Base-by-base conservation (phyloP, 1,140 invertebrate genomes). In the Drosophila setifemur region DNA sequence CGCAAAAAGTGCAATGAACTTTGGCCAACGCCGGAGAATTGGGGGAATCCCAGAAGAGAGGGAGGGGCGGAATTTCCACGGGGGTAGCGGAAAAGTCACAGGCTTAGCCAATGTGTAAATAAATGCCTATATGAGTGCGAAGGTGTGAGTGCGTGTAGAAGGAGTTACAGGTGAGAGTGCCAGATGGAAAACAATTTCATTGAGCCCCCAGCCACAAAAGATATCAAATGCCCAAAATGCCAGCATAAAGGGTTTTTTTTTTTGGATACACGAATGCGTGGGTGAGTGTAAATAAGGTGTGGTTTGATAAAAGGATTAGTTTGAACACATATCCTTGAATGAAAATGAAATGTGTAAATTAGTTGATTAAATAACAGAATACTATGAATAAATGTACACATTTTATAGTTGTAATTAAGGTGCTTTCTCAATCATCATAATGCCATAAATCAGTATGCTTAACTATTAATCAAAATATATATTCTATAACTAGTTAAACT, bases 1-100 rank as follows among this genome's bases (percentile, higher is more conserved):
- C 79, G 79, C 81, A 85, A 81, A 85, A 79, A 85, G 79, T 85
- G 55, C 81, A 85, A 66, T 86, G 79, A 85, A 85, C 79, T 82
- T 72, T 74, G 52, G 63, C 73, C 69, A 52, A 48, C 43, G 42
- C 19, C 54, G 61, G 31, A 55, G 72, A 64, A 79, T 68, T 67
- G 23, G 61, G 64, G 61, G 40, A 54, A 64, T 64, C 60, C 57
- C 60, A 19, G 25, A 39, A 14, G 11, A 4, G 21, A 12, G 39
- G 48, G 47, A 33, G 31, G 12, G 33, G 33, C 5, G 16, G 8
- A 7, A 8, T 37, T 37, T 37, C 26, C 5, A 0, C 25, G 29
- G 57, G 60, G 53, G 45, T 52, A 35, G 31, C 31, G 61, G 16
- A 63, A 64, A 63, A 43, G 52, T 57, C 60, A 63, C 68, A 73